Evolutionary conservation across 1,140 invertebrate species (phyloP).

Genomic region (Aethina tumida): DNA sequence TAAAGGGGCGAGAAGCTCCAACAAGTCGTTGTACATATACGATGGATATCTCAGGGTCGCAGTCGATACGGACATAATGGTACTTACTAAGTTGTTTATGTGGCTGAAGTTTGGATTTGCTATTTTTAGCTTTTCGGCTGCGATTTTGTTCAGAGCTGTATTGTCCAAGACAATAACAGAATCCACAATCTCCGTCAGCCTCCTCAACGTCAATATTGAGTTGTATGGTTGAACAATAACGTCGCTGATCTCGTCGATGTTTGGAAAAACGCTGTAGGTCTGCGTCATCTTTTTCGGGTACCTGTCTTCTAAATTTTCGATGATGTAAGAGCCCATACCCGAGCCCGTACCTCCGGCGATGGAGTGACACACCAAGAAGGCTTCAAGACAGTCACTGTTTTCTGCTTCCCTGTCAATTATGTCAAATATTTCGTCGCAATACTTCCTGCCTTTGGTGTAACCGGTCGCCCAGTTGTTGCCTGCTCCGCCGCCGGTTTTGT

Average conservation of each 20-base stretch:
- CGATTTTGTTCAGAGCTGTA: constrained; percentile 89
- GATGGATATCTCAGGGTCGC: constrained; percentile 90
- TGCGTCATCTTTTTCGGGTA: constrained; percentile 97
- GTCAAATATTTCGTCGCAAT: constrained; percentile 96
- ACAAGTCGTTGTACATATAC: constrained; percentile 97
- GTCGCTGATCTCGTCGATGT: constrained; percentile 94
- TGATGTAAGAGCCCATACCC: constrained; percentile 90
- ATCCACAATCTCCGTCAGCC: constrained; percentile 90
- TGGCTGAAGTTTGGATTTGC: constrained; percentile 93
- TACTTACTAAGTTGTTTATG: constrained; percentile 94
- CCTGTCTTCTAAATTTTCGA: constrained; percentile 84
- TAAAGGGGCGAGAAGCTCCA: constrained; percentile 87
- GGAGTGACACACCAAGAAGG: constrained; percentile 95
- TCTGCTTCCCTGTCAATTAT: constrained; percentile 97
- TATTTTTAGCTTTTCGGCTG: constrained; percentile 86
- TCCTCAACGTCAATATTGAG: constrained; percentile 86
- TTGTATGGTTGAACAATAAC: constrained; percentile 99
- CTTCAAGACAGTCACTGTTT: constrained; percentile 95
- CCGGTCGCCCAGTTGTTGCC: constrained; percentile 99
- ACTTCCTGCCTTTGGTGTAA: constrained; percentile 81
- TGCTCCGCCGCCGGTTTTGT: constrained; percentile 96
- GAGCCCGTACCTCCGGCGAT: constrained; percentile 97
- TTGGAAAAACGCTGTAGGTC: constrained; percentile 98
- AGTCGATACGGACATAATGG: constrained; percentile 95
- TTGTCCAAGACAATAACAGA: constrained; percentile 97